Base-by-base conservation (phyloP, 2,797 vertebrate species). In the Furcifer pardalis region DNA sequence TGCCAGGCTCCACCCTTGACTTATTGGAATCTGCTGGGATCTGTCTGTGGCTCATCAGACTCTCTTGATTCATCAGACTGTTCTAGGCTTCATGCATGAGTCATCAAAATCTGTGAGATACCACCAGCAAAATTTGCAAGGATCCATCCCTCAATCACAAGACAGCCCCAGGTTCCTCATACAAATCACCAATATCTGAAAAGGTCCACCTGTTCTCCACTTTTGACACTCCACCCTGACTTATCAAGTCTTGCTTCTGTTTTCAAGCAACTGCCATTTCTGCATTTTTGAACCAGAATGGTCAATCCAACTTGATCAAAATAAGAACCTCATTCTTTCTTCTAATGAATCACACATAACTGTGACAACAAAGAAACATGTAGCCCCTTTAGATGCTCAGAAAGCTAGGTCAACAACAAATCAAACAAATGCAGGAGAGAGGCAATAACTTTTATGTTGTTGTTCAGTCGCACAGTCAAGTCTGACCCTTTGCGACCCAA, bases 271-370 rank as follows among this genome's bases (percentile, higher is more conserved):
- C 3, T 2, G 88, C 80, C 27, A 66, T 17, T 12, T 92, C 91
- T 85, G 79, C 25, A 73, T 87, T 87, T 90, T 79, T 79, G 59
- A 87, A 91, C 63, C 68, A 81, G 88, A 88, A 84, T 42, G 0
- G 80, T 82, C 90, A 81, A 7, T n/a, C 82, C 63, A 89, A 79
- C 80, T 5, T 87, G 86, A 73, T 83, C 88, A 79, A 90, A 69
- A 82, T n/a, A 75, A 37, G 65, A 37, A 40, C 27, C 76, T 83
- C 32, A 87, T 89, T 90, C 73, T 86, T 83, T 87, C 82, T 87
- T 79, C 84, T 69, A 85, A 81, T 73, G 52, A 89, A 88, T 82
- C 82, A 87, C 89, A 4, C 0, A 60, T 60, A 90, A 77, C 6
- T 84, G 17, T 82, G 79, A 42, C 4, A 21, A 49, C 84, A 30